These are phyloP conservation scores for Pseudomyrmex dendroicus DNA, from an alignment of 1,140 invertebrate genomes.

Conservation along the genomic window DNA sequence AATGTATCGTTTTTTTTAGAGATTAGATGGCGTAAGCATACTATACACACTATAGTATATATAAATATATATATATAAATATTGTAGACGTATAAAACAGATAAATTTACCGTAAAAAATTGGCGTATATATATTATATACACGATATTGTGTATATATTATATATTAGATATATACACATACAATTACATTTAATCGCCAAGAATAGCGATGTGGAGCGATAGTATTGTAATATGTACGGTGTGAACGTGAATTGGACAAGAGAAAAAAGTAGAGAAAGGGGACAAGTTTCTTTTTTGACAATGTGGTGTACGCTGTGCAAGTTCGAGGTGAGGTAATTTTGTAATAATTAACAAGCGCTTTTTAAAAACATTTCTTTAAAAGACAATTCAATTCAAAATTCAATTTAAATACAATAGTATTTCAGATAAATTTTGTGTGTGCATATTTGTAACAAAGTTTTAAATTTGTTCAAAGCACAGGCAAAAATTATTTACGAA, in stretches of 20 bases:
- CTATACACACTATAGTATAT: slow-evolving; percentile 72
- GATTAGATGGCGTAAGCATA: slow-evolving; percentile 73
- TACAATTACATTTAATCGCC: slow-evolving; percentile 73
- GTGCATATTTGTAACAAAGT: background rate
- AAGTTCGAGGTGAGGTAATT: slow-evolving; percentile 28
- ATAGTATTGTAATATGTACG: slow-evolving; percentile 66
- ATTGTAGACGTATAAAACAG: slow-evolving; percentile 56
- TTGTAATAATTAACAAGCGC: slow-evolving; percentile 24
- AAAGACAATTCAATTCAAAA: background rate
- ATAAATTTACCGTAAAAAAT: slow-evolving; percentile 62
- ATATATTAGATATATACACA: slow-evolving; percentile 63
- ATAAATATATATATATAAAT: slow-evolving; percentile 58
- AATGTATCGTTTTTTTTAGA: slow-evolving; percentile 83
- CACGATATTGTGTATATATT: slow-evolving; percentile 41
- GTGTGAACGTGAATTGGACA: slow-evolving; percentile 37
- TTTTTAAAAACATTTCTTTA: background rate
- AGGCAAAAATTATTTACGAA: background rate
- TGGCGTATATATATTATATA: slow-evolving; percentile 61
- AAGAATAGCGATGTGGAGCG: slow-evolving; percentile 60
- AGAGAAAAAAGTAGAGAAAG: slow-evolving; percentile 44
- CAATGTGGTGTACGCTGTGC: slow-evolving; percentile 38
- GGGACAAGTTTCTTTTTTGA: slow-evolving; percentile 31
- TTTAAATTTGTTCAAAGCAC: slow-evolving; percentile 8
- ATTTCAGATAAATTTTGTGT: background rate
- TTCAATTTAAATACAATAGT: slow-evolving; percentile 7